Evolutionary conservation across 2,888 invertebrate genomes (phyloP).

Genomic region (Agonopterix arenella): DNA sequence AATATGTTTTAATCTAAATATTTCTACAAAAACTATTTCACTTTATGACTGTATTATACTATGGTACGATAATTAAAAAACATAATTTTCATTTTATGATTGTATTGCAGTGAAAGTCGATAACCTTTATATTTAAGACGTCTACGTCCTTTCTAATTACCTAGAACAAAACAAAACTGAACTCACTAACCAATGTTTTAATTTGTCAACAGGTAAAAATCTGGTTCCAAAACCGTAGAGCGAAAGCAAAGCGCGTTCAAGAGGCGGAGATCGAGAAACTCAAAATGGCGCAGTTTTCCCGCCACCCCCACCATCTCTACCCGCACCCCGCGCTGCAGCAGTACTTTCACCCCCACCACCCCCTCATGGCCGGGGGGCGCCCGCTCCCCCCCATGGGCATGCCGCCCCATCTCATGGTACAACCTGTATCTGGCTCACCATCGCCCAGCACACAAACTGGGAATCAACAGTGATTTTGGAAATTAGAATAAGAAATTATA

Average conservation of each 20-base stretch:
- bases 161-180: too few species aligned
- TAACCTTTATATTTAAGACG: too few species aligned
- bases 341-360: slow-evolving; percentile 79
- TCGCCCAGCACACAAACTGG: slow-evolving; percentile 55
- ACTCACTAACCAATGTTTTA: slow-evolving; percentile 22
- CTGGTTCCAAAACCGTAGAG: slow-evolving; percentile 96
- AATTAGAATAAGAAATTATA: neutral
- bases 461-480: slow-evolving; percentile 30
- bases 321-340: slow-evolving; percentile 79
- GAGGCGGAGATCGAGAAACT: slow-evolving; percentile 98
- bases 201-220: slow-evolving; percentile 85
- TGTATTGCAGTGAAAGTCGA: too few species aligned
- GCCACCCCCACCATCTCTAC: slow-evolving; percentile 77
- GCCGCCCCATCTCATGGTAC: slow-evolving; percentile 64
- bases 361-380: slow-evolving; percentile 73
- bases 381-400: slow-evolving; percentile 67
- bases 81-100: too few species aligned
- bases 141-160: too few species aligned
- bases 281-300: slow-evolving; percentile 84
- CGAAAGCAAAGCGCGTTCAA: slow-evolving; percentile 97
- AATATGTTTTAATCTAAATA: too few species aligned
- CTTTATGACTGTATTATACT: too few species aligned
- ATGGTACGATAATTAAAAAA: too few species aligned
- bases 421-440: slow-evolving; percentile 61
- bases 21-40: too few species aligned